A percentile compares a stretch with the other conserved stretches of the same genome.
Evolutionary conservation across 2,888 invertebrate species (phyloP).

Genomic region (Malthinus seriepunctatus): DNA sequence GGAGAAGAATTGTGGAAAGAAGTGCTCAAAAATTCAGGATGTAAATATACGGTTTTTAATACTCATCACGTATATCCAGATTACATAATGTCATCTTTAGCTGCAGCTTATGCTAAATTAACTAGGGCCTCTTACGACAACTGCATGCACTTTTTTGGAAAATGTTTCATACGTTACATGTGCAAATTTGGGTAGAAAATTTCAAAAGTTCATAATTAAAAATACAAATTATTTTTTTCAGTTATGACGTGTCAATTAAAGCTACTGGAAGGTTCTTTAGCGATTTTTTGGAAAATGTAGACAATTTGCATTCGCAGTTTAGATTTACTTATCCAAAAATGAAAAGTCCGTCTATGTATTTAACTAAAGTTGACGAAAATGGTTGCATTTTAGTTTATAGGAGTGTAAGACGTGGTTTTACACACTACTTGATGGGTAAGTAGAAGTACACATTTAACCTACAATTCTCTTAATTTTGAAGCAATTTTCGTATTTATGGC

Average conservation of each 20-base stretch:
- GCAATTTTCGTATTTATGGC: too few relatives aligned
- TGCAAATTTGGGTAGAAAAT: conserved; percentile 71
- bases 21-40: conserved; percentile 71
- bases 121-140: conserved; percentile 69
- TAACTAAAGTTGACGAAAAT: conserved; percentile 79
- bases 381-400: conserved; percentile 87
- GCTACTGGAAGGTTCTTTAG: conserved; percentile 88
- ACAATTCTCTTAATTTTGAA: too few relatives aligned
- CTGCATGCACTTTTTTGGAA: conserved; percentile 86
- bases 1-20: conserved; percentile 79
- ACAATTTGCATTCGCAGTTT: conserved; percentile 91
- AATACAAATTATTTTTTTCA: conserved; percentile 43
- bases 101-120: conserved; percentile 70
- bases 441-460: neutral
- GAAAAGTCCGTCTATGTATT: conserved; percentile 92
- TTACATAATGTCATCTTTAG: conserved; percentile 77
- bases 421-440: conserved; percentile 83
- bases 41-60: conserved; percentile 75
- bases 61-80: conserved; percentile 86
- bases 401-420: conserved; percentile 79
- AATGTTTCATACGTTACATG: conserved; percentile 88
- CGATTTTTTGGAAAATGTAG: conserved; percentile 88
- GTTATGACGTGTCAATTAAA: conserved; percentile 84
- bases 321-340: conserved; percentile 91
- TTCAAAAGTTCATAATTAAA: neutral